These are phyloP conservation scores for Coregonus suidteri DNA, from an alignment of 2,797 vertebrate species.

Conservation along the genomic window DNA sequence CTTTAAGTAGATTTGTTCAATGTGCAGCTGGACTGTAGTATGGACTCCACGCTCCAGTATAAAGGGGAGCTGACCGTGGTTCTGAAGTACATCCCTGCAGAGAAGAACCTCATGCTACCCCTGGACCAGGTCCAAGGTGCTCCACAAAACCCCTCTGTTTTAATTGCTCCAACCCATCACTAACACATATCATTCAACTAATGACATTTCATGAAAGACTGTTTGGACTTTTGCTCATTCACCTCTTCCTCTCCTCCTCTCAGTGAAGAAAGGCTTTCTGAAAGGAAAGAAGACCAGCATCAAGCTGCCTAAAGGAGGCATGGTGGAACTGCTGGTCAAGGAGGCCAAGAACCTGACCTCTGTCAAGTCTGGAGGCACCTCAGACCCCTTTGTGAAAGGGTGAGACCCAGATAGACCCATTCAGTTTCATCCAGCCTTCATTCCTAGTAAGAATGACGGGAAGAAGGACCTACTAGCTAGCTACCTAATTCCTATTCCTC, in stretches of 20 bases:
- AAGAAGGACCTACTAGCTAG: neutral
- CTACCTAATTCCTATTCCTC: neutral
- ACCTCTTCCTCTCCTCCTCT: conserved; percentile 11
- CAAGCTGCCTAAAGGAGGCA: conserved; percentile 84
- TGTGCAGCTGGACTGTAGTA: conserved; percentile 76
- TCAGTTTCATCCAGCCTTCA: neutral
- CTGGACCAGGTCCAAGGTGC: conserved; percentile 88
- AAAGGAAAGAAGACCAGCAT: conserved; percentile 84
- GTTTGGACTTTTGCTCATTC: neutral
- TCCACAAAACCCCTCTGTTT: neutral
- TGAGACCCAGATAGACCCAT: conserved; percentile 53
- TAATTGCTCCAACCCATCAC: neutral
- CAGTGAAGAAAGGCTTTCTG: conserved; percentile 88
- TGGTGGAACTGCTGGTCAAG: conserved; percentile 93
- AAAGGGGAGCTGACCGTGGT: conserved; percentile 94
- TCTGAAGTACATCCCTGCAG: conserved; percentile 90
- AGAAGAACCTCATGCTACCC: conserved; percentile 84
- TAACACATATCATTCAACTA: neutral
- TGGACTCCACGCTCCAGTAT: conserved; percentile 87
- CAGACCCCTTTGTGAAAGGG: conserved; percentile 99
- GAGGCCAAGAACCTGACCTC: conserved; percentile 96
- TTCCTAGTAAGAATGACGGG: neutral
- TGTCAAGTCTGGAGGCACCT: conserved; percentile 92
- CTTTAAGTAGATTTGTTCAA: neutral
- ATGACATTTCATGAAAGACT: neutral